phyloP scores from a whole-genome alignment of 2,888 invertebrate species.

The Trypoxylon attenuatum region DNA sequence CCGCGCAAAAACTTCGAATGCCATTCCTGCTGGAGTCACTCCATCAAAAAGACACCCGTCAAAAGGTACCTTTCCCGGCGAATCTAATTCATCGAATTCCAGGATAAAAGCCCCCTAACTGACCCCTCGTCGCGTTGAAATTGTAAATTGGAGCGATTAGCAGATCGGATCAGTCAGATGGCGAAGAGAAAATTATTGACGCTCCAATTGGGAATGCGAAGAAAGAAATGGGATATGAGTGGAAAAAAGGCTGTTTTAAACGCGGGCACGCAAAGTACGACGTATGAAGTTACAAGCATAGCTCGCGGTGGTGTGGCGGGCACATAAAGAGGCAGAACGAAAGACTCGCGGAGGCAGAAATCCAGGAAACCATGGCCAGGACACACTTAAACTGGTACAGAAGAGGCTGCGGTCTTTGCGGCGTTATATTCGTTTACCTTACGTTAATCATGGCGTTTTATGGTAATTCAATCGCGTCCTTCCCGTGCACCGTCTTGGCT shows the following conservation, averaged over 20 bases:
- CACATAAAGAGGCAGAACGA: not conserved
- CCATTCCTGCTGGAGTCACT: too few species aligned
- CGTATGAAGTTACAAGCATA: not conserved
- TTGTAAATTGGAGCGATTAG: not conserved
- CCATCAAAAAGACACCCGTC: too few species aligned
- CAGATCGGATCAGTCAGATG: not conserved
- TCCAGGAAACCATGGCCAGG: conserved; percentile 58
- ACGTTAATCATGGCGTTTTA: conserved; percentile 75
- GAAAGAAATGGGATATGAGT: not conserved
- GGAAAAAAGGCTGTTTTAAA: too few species aligned
- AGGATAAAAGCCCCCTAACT: too few species aligned
- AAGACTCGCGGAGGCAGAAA: not conserved
- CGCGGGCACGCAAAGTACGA: too few species aligned
- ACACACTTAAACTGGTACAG: conserved; percentile 68
- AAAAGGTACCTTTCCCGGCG: too few species aligned
- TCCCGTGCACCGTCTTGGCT: conserved; percentile 22
- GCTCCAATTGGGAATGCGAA: not conserved
- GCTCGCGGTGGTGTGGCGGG: not conserved
- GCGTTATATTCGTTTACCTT: conserved; percentile 74
- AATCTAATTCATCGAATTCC: too few species aligned
- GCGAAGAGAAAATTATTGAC: not conserved
- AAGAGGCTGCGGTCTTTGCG: conserved; percentile 69
- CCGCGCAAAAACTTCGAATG: too few species aligned
- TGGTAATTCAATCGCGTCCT: conserved; percentile 69
- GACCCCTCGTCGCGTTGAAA: too few species aligned